A percentile compares a stretch with the other conserved stretches of the same genome.
Conservation (phyloP, 35 echinoderm and acorn worm genomes). For the Strongylocentrotus purpuratus region DNA sequence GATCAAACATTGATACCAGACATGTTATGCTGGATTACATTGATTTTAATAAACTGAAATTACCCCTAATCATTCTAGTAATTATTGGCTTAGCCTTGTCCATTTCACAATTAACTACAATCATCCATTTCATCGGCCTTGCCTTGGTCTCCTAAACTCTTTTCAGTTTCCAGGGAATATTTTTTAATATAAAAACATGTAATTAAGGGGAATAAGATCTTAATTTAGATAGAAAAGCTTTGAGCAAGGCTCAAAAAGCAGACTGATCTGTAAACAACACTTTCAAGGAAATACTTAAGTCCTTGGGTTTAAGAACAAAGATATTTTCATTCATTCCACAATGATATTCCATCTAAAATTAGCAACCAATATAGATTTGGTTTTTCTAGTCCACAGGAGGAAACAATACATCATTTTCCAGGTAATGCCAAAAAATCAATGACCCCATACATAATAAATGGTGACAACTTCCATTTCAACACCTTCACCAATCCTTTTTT, state of each 20-base stretch:
- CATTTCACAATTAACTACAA: too few relatives aligned
- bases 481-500: neutral
- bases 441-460: too few relatives aligned
- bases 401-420: neutral
- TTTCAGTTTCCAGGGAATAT: neutral
- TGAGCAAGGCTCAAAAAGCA: too few relatives aligned
- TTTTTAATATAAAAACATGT: too few relatives aligned
- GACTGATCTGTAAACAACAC: neutral
- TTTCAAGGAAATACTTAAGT: too few relatives aligned
- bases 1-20: too few relatives aligned
- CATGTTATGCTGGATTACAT: too few relatives aligned
- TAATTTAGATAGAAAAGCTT: too few relatives aligned
- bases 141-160: neutral
- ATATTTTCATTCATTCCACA: neutral
- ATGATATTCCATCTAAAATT: neutral
- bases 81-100: neutral
- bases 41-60: neutral
- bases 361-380: neutral
- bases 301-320: too few relatives aligned
- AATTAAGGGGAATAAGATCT: too few relatives aligned
- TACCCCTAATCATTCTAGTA: neutral
- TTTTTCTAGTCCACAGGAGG: neutral
- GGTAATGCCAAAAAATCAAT: neutral
- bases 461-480: neutral
- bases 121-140: too few relatives aligned